Conservation (phyloP, 92 coral and sea anemone species). For the Epizoanthus stellaris region DNA sequence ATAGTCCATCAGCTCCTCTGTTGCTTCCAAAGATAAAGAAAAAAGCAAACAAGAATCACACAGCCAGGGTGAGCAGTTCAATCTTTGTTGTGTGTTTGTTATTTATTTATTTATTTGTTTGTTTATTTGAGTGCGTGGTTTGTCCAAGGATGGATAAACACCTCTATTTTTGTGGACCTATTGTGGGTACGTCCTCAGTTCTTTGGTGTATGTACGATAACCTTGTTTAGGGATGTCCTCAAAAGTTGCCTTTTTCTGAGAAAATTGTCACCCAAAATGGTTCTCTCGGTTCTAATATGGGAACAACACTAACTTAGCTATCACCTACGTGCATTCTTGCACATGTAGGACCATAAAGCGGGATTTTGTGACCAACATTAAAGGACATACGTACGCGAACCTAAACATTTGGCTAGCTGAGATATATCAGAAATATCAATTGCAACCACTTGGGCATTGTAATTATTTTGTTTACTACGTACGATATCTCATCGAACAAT, state of each 20-base stretch:
- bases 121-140: not conserved
- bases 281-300: too few relatives aligned
- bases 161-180: not conserved
- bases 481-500: not conserved
- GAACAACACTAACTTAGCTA: too few relatives aligned
- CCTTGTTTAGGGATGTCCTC: not conserved
- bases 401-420: too few relatives aligned
- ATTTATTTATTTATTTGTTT: not conserved
- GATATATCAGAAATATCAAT: too few relatives aligned
- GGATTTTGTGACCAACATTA: too few relatives aligned
- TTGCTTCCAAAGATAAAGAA: slow-evolving; percentile 42
- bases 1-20: slow-evolving; percentile 34
- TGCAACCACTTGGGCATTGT: too few relatives aligned
- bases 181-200: too few relatives aligned
- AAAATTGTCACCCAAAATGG: not conserved
- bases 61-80: not conserved
- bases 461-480: not conserved
- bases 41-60: slow-evolving; percentile 20
- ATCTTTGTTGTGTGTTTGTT: not conserved
- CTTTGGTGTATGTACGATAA: not conserved
- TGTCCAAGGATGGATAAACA: not conserved
- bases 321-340: too few relatives aligned
- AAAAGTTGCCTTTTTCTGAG: not conserved
- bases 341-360: too few relatives aligned
- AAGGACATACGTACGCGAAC: too few relatives aligned